phyloP scores from a whole-genome alignment of 1,140 invertebrate species.

The Platorchestia sp. region DNA sequence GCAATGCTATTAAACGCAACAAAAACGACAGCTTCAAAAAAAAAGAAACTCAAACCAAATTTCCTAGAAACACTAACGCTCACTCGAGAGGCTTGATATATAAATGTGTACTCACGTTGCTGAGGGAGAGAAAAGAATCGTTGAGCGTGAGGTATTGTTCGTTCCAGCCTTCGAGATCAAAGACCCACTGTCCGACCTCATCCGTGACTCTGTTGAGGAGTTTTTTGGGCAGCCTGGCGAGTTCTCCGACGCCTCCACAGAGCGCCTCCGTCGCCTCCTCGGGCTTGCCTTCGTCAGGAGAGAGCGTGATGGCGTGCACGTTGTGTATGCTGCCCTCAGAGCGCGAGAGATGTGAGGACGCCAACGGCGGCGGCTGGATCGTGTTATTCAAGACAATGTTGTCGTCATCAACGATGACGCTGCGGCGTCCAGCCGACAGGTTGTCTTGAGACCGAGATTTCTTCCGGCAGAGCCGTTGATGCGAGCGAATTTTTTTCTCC shows the following conservation, averaged over 20 bases:
- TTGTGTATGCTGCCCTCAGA: conserved; percentile 67
- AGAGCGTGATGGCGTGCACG: conserved; percentile 56
- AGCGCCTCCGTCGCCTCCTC: conserved; percentile 48
- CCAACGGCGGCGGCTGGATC: conserved; percentile 61
- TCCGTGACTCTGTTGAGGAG: conserved; percentile 63
- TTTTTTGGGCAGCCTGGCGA: conserved; percentile 63
- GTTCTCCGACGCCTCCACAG: conserved; percentile 59
- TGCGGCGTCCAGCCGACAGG: conserved; percentile 55
- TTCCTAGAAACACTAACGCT: background rate
- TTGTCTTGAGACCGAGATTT: conserved; percentile 67
- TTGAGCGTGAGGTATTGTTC: conserved; percentile 65
- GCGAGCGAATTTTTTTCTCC: background rate
- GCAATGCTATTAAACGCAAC: no score
- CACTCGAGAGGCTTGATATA: background rate
- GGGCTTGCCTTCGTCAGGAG: background rate
- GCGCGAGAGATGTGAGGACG: conserved; percentile 60
- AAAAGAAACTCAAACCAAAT: background rate
- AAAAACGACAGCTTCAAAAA: background rate
- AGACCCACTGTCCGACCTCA: conserved; percentile 66
- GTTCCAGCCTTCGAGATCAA: conserved; percentile 66
- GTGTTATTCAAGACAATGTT: conserved; percentile 59
- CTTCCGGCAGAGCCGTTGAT: conserved; percentile 64
- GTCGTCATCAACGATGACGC: conserved; percentile 47
- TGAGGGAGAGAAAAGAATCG: conserved; percentile 59
- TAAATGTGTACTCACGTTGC: conserved; percentile 59